Conservation (phyloP, 2,888 invertebrate species). For the Cantharis lateralis region DNA sequence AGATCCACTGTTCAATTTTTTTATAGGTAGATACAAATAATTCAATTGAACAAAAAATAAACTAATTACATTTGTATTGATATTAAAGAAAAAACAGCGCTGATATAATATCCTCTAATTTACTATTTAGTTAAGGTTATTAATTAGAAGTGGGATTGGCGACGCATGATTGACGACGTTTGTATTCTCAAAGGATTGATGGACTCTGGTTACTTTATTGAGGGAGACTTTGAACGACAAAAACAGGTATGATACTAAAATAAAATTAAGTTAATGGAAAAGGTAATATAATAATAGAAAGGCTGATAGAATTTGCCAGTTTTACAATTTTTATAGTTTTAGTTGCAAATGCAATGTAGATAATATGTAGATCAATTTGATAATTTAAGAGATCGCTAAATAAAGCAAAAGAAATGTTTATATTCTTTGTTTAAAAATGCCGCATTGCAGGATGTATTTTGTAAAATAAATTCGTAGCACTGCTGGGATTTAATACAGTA, state of each 20-base stretch:
- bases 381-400: not conserved
- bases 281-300: not conserved
- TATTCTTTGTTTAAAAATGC: constrained; percentile 7
- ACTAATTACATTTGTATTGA: not conserved
- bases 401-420: not conserved
- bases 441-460: constrained; percentile 31
- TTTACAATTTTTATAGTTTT: not conserved
- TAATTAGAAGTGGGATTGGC: constrained; percentile 30
- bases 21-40: not conserved
- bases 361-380: not conserved
- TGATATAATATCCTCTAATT: not conserved
- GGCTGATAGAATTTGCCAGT: not conserved
- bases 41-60: not conserved
- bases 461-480: constrained; percentile 31
- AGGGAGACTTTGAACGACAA: constrained; percentile 7
- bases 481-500: constrained; percentile 32
- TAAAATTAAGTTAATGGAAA: not conserved
- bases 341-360: not conserved
- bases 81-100: not conserved
- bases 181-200: constrained; percentile 22
- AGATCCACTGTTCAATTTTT: not conserved
- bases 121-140: constrained; percentile 10
- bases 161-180: constrained; percentile 31
- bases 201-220: constrained; percentile 15
- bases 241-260: not conserved